These are phyloP conservation scores for Furcifer pardalis DNA, from an alignment of 2,797 vertebrate species.

Conservation along the genomic window DNA sequence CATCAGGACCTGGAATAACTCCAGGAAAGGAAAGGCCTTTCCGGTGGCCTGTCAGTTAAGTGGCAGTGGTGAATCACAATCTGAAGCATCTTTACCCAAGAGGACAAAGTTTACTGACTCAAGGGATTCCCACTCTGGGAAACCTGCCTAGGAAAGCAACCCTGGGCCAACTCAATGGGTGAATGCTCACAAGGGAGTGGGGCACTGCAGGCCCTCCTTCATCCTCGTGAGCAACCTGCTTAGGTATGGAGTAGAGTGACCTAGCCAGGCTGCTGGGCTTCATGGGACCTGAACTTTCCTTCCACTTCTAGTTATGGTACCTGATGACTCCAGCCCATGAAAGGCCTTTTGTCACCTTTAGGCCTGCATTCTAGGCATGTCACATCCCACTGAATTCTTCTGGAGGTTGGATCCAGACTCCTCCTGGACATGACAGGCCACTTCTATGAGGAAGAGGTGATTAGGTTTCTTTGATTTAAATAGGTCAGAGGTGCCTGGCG, in stretches of 20 bases:
- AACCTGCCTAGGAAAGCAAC: not conserved
- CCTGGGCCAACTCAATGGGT: not conserved
- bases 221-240: no score
- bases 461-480: not conserved
- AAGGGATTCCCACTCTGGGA: not conserved
- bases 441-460: no score
- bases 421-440: no score
- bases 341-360: no score
- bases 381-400: not conserved
- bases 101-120: no score
- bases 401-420: no score
- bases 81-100: not conserved
- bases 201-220: no score
- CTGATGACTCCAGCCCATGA: no score
- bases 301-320: no score
- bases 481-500: no score
- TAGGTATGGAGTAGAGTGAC: not conserved
- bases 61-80: not conserved
- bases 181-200: no score
- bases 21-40: not conserved
- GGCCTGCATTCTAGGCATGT: not conserved
- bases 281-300: no score
- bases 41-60: not conserved
- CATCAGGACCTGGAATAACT: not conserved
- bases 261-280: not conserved